Evolutionary conservation across 2,888 invertebrate genomes (phyloP), one percentile per base, ranked within the genome.

Genomic region (Idaea straminata): DNA sequence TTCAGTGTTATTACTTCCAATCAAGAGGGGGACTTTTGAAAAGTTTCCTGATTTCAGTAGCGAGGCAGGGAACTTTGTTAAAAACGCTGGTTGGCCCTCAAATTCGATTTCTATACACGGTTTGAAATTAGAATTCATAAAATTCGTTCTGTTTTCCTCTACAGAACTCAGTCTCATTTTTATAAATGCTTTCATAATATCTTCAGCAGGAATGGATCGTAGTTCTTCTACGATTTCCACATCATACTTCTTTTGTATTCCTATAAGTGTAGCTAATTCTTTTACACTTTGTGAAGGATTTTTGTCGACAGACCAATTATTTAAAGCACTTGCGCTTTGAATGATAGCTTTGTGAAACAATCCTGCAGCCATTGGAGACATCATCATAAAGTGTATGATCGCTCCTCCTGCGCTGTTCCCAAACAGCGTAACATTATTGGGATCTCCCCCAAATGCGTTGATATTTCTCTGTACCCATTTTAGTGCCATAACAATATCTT

Each of bases 331-430:
- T 5, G 86, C 88, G 73, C 92, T 92, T 80, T 92, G 91, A 64
- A 91, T 81, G 57, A 93, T 89, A 5, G 87, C 91, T 77, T 89
- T 91, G 69, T 93, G 92, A 71, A 92, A 93, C 16, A 92, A 75
- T 25, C 92, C 92, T 16, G 81, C 71, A 5, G 93, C 91, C 87
- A 91, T 88, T 1, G 93, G 92, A 1, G 93, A 93, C 5, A 94
- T 73, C 81, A 90, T 88, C 83, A 93, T 85, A 25, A 88, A 83
- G 74, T 94, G 93, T 1, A 88, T 87, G 13, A 87, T 82, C 0
- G 93, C 88, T 47, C 87, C 93, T 10, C 94, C 94, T 2, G 91
- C 80, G 68, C 91, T 85, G 72, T 84, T 86, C 58, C 93, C 94
- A 74, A 93, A 92, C 72, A 93, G 82, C 6, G 93, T 93, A 0